Percentiles rank a stretch among this genome's conserved stretches.
Evolutionary conservation across 2,888 invertebrate species (phyloP).

Genomic region (Caenorhabditis sinica): DNA sequence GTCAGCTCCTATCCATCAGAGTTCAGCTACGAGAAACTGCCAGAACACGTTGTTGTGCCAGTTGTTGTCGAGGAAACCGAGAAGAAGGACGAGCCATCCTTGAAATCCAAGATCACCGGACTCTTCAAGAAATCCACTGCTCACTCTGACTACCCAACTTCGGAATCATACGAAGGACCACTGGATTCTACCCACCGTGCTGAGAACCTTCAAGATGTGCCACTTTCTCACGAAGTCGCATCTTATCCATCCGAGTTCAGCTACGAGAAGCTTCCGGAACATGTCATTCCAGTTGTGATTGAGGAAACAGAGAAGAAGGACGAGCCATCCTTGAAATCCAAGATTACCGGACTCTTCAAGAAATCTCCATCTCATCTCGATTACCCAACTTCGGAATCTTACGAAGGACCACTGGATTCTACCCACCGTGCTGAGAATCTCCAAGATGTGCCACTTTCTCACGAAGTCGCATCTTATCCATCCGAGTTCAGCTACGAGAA

Average conservation of each 20-base stretch:
- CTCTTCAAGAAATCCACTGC: constrained; percentile 31
- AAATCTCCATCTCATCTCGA: too few species aligned
- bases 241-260: constrained; percentile 14
- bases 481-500: too few species aligned
- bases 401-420: too few species aligned
- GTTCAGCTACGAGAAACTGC: constrained; percentile 49
- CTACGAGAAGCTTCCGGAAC: constrained; percentile 19
- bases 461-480: too few species aligned
- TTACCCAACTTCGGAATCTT: too few species aligned
- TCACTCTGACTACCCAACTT: constrained; percentile 65
- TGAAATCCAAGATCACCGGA: constrained; percentile 33
- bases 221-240: background rate
- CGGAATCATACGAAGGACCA: constrained; percentile 67
- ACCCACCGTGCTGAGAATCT: too few species aligned
- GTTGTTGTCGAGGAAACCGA: constrained; percentile 26
- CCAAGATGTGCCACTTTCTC: too few species aligned
- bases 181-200: constrained; percentile 27
- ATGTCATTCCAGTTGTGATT: constrained; percentile 11
- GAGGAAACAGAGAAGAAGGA: background rate
- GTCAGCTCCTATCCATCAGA: constrained; percentile 49
- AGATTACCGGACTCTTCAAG: too few species aligned
- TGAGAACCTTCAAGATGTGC: background rate
- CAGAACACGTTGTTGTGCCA: constrained; percentile 31
- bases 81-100: constrained; percentile 38
- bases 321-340: too few species aligned